These are phyloP conservation scores for Tridacna crocea DNA, from an alignment of 2,888 invertebrate genomes.

Conservation along the genomic window DNA sequence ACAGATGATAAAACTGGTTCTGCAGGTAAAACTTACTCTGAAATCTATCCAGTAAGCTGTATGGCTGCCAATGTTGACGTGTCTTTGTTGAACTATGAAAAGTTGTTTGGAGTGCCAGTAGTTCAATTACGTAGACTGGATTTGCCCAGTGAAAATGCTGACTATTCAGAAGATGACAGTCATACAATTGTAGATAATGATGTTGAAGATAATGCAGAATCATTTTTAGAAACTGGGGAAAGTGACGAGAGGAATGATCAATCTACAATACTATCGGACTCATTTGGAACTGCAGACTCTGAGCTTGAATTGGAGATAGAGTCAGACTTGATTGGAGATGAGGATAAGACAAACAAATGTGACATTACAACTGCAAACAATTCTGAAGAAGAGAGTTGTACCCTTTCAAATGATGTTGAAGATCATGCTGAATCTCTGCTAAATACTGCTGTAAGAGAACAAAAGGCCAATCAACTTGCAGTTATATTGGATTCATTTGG, in stretches of 20 bases:
- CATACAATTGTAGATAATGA: not conserved
- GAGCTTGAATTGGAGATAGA: not conserved
- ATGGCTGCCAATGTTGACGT: conserved; percentile 7
- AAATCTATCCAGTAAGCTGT: conserved; percentile 10
- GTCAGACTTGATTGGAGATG: no score
- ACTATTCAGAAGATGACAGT: not conserved
- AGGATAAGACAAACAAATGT: no score
- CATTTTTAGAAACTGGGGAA: not conserved
- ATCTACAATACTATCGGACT: not conserved
- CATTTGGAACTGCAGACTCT: not conserved
- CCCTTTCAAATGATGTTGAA: not conserved
- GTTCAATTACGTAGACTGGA: conserved; percentile 1
- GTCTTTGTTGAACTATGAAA: not conserved
- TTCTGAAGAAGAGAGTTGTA: not conserved
- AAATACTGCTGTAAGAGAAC: no score
- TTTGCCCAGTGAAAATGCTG: not conserved
- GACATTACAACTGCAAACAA: not conserved
- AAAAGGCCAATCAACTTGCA: no score
- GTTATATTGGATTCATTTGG: no score
- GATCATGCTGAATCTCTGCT: not conserved
- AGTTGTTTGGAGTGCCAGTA: conserved; percentile 2
- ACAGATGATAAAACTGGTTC: not conserved
- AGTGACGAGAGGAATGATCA: not conserved
- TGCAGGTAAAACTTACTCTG: not conserved
- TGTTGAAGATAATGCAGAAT: not conserved